A percentile compares a stretch with the other conserved stretches of the same genome.
Evolutionary conservation across 1,140 invertebrate species (phyloP).

Genomic region (Hycleus cichorii): DNA sequence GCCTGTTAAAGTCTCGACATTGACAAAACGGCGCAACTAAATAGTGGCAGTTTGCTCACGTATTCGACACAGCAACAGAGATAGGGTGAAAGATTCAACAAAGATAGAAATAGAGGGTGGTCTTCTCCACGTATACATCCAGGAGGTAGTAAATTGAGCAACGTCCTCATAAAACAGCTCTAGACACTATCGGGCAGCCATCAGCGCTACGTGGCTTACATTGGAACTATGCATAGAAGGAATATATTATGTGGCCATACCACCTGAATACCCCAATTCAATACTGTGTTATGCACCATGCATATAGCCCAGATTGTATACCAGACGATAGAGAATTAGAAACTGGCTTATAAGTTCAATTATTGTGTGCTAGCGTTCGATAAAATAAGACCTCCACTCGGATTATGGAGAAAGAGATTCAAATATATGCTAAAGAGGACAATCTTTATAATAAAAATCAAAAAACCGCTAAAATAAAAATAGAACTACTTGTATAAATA

Average conservation of each 20-base stretch:
- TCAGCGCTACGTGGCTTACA: slow-evolving; percentile 34
- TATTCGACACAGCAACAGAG: slow-evolving; percentile 17
- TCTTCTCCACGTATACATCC: slow-evolving; percentile 16
- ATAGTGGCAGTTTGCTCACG: slow-evolving; percentile 26
- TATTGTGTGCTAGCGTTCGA: too few species aligned
- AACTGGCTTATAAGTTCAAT: too few species aligned
- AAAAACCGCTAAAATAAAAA: too few species aligned
- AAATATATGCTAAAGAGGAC: too few species aligned
- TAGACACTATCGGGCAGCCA: slow-evolving; percentile 34
- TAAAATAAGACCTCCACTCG: too few species aligned
- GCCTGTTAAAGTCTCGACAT: slow-evolving; percentile 29
- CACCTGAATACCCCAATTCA: slow-evolving; percentile 10
- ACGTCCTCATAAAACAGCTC: slow-evolving; percentile 33
- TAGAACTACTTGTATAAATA: too few species aligned
- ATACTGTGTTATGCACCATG: slow-evolving; percentile 20
- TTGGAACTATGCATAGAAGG: slow-evolving; percentile 30
- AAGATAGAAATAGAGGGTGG: too few species aligned
- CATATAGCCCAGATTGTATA: not conserved
- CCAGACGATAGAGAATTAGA: too few species aligned
- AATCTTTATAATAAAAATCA: too few species aligned
- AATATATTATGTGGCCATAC: slow-evolving; percentile 4
- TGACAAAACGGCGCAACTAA: slow-evolving; percentile 25
- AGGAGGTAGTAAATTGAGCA: slow-evolving; percentile 34
- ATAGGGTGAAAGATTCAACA: too few species aligned
- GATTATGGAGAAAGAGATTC: too few species aligned